phyloP scores from a whole-genome alignment of 2,888 invertebrate species.

The Vanessa cardui region DNA sequence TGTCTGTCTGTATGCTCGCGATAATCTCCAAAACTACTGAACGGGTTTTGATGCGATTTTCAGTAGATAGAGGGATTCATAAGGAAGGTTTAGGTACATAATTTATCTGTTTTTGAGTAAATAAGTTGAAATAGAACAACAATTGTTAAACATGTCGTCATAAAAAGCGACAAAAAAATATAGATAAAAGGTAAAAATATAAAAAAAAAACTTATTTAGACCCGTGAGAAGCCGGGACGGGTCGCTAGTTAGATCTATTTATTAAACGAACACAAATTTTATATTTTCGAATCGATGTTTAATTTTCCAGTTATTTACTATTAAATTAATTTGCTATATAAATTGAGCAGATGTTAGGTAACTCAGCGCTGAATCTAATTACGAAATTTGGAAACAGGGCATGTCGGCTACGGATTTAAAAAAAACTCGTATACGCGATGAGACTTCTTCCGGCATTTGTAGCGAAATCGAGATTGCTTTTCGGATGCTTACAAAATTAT shows the following conservation, averaged over 20 bases:
- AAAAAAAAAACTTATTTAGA: too few relatives aligned
- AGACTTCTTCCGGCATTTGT: conserved; percentile 10
- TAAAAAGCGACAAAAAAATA: too few relatives aligned
- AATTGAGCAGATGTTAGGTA: conserved; percentile 14
- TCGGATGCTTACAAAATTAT: not conserved
- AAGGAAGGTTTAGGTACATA: too few relatives aligned
- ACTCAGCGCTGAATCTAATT: conserved; percentile 12
- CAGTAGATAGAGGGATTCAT: too few relatives aligned
- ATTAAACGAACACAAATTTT: conserved; percentile 3
- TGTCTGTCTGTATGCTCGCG: too few relatives aligned
- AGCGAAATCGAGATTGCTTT: conserved; percentile 8
- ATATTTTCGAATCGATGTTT: not conserved
- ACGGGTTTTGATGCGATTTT: too few relatives aligned
- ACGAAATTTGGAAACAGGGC: conserved; percentile 17
- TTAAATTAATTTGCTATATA: not conserved
- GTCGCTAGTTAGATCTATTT: conserved; percentile 13
- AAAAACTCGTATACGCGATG: conserved; percentile 13
- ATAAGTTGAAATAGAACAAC: too few relatives aligned
- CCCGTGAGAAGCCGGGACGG: too few relatives aligned
- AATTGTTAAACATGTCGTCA: too few relatives aligned
- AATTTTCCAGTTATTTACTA: not conserved
- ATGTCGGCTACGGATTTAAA: conserved; percentile 15
- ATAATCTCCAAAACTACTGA: too few relatives aligned
- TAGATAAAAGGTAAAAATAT: too few relatives aligned
- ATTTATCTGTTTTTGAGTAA: too few relatives aligned